Base-by-base conservation (phyloP, 2,797 vertebrate species). In the Crypturellus tataupa region DNA sequence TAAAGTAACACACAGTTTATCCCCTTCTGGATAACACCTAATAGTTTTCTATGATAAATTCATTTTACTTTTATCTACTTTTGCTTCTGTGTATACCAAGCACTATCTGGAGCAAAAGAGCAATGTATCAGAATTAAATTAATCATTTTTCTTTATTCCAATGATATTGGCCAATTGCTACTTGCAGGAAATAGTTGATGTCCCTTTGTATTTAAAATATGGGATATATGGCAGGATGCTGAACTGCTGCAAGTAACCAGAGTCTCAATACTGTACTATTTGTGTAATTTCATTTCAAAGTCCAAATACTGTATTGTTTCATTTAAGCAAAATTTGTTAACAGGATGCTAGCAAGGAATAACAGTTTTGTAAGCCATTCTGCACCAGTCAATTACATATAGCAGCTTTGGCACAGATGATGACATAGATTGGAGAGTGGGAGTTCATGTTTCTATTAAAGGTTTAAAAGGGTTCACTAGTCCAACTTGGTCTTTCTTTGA, bases 401-500 rank as follows among this genome's bases (percentile, higher is more conserved):
- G 73, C 19, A 67, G 37, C 10, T 91, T 88, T 88, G 53, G 75
- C 77, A 89, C 63, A 42, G 53, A 86, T 40, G 75, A 86, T 65
- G 87, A 81, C 91, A 83, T 46, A 87, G 58, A 76, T 39, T 83
- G 39, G 67, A 76, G 80, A 92, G 91, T 73, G 39, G 55, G 77
- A 93, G 83, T 93, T 92, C 76, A 87, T 10, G 1, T 91, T 86
- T 94, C 78, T 80, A 77, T 79, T 86, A 93, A 87, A 86, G 31
- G 67, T 90, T 95, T 80, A 82, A 84, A 77, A 91, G 53, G 18
- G 46, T 60, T 95, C 73, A 47, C 51, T 73, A 85, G 68, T 80
- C 80, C 88, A 93, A 94, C 77, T 37, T 87, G 71, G 2, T 75
- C 47, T 93, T 47, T 49, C 91, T 95, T 95, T 93, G 78, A 90